phyloP scores from a whole-genome alignment of 64 coral and sea anemone species.

The Montipora efflorescens region DNA sequence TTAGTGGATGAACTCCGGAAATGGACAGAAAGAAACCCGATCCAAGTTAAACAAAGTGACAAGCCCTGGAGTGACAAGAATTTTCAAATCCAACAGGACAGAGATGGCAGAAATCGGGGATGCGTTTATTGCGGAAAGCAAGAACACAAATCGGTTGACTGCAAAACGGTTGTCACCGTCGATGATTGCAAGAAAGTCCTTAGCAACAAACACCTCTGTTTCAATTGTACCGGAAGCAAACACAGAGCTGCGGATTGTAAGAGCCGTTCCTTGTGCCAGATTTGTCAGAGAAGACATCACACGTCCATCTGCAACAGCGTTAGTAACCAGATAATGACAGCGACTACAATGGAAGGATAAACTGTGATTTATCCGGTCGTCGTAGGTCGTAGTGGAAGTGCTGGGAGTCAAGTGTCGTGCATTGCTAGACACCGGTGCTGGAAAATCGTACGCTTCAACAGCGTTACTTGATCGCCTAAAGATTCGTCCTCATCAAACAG shows the following conservation, averaged over 20 bases:
- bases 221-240: no score
- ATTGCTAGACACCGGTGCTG: slow-evolving; percentile 31
- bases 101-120: no score
- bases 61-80: slow-evolving; percentile 6
- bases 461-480: slow-evolving; percentile 31
- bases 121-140: no score
- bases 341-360: not conserved
- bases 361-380: slow-evolving; percentile 17
- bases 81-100: not conserved
- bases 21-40: not conserved
- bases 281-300: no score
- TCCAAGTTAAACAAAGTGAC: not conserved
- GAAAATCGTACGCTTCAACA: slow-evolving; percentile 32
- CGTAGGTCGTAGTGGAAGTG: slow-evolving; percentile 14
- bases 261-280: no score
- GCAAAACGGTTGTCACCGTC: no score
- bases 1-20: not conserved
- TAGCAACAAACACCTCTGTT: no score
- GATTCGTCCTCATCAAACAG: not conserved
- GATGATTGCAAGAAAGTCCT: no score
- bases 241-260: no score
- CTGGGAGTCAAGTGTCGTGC: slow-evolving; percentile 22
- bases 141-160: no score
- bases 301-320: not conserved
- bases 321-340: slow-evolving; percentile 4